Conservation (phyloP, 2,797 vertebrate genomes). For the Enteromius trimaculatus region DNA sequence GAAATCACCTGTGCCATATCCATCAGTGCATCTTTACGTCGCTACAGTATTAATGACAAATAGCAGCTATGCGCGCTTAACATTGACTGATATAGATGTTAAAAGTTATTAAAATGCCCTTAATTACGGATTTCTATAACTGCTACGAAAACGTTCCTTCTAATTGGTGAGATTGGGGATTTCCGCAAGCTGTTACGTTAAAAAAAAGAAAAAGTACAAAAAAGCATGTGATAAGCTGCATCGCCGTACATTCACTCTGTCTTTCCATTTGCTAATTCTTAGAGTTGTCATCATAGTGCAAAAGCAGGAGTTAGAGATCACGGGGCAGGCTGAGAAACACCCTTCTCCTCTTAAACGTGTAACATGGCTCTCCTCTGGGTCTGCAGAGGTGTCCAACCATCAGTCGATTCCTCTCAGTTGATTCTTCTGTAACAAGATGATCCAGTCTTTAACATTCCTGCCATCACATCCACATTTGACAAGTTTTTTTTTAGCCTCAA, state of each 20-base stretch:
- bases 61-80: conserved; percentile 48
- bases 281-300: conserved; percentile 76
- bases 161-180: conserved; percentile 8
- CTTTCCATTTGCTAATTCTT: conserved; percentile 51
- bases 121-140: conserved; percentile 31
- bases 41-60: conserved; percentile 1
- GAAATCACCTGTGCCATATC: not conserved
- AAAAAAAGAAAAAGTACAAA: conserved; percentile 52
- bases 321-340: conserved; percentile 59
- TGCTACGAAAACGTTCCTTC: conserved; percentile 50
- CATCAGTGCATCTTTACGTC: not conserved
- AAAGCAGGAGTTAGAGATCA: conserved; percentile 74
- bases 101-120: conserved; percentile 46
- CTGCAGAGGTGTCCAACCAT: not conserved
- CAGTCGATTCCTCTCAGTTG: conserved; percentile 76
- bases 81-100: not conserved
- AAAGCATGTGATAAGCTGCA: conserved; percentile 52
- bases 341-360: conserved; percentile 54
- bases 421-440: conserved; percentile 78
- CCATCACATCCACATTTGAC: not conserved
- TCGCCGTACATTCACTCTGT: conserved; percentile 67
- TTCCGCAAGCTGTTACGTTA: not conserved
- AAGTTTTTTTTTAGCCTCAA: not conserved
- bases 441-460: not conserved
- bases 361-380: conserved; percentile 47